Percentiles rank a stretch among this genome's conserved stretches.
Evolutionary conservation across 2,888 invertebrate genomes (phyloP).

Genomic region (Linyphia triangularis): DNA sequence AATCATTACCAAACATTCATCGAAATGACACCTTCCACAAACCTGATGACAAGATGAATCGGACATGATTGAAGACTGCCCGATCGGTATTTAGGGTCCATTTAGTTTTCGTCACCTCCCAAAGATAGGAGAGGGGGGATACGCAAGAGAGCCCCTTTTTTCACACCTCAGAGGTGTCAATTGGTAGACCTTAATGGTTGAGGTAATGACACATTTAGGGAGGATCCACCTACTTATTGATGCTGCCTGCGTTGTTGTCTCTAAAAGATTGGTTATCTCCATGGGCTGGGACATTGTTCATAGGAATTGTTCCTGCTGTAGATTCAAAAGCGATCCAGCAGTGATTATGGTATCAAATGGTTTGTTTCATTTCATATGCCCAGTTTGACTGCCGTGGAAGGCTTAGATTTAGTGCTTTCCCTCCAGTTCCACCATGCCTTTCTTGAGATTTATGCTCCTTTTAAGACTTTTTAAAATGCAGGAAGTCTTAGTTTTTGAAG

Average conservation of each 20-base stretch:
- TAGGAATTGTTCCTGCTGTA: background rate
- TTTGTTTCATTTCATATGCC: background rate
- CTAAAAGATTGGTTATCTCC: slow-evolving; percentile 19
- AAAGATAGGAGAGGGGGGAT: slow-evolving; percentile 1
- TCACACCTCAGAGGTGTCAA: slow-evolving; percentile 72
- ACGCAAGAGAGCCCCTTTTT: background rate
- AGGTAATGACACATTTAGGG: slow-evolving; percentile 62
- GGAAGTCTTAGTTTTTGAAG: too few relatives aligned
- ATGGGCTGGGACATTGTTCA: background rate
- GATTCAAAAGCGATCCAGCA: slow-evolving; percentile 19
- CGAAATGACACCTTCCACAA: background rate
- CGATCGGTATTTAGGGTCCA: slow-evolving; percentile 62
- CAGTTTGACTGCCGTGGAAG: too few relatives aligned
- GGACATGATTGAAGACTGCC: slow-evolving; percentile 55
- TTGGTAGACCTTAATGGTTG: slow-evolving; percentile 61
- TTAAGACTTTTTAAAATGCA: too few relatives aligned
- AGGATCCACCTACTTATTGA: slow-evolving; percentile 44
- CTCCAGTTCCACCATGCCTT: too few relatives aligned
- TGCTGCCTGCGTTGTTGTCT: slow-evolving; percentile 49
- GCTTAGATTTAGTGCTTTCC: too few relatives aligned
- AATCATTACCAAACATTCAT: slow-evolving; percentile 21
- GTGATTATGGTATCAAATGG: slow-evolving; percentile 25
- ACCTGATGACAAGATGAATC: slow-evolving; percentile 64
- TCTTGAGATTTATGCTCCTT: too few relatives aligned
- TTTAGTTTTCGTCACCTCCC: slow-evolving; percentile 68